Percentiles rank a stretch among this genome's conserved stretches.
These are phyloP conservation scores for Narcine bancroftii DNA, from an alignment of 2,113 vertebrate genomes.

Conservation along the genomic window DNA sequence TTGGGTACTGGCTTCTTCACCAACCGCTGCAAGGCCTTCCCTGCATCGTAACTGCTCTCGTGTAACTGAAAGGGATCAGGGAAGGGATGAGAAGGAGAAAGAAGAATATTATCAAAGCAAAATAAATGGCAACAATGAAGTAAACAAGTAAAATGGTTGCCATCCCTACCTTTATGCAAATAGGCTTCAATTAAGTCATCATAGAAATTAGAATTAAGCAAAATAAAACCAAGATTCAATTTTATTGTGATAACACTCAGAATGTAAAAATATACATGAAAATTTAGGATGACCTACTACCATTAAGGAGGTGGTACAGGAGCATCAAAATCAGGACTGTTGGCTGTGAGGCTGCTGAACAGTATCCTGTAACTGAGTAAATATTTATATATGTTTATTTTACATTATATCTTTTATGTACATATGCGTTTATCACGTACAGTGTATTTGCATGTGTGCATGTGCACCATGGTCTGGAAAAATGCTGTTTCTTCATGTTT, in stretches of 20 bases:
- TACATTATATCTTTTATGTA: too few species aligned
- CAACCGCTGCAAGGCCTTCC: conserved; percentile 92
- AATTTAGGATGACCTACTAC: background rate
- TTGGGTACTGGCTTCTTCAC: conserved; percentile 97
- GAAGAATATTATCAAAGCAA: conserved; percentile 39
- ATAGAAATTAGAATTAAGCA: background rate
- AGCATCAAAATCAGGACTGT: too few species aligned
- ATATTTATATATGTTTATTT: too few species aligned
- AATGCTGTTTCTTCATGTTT: too few species aligned
- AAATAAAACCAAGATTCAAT: background rate
- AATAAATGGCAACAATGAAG: conserved; percentile 31
- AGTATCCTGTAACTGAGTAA: too few species aligned
- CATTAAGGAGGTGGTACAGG: too few species aligned
- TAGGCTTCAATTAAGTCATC: conserved; percentile 46
- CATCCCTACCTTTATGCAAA: conserved; percentile 40
- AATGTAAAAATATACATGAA: background rate
- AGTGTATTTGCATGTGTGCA: too few species aligned
- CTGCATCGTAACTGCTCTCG: conserved; percentile 92
- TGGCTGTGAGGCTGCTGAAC: too few species aligned
- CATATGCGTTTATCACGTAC: too few species aligned
- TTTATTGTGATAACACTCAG: background rate
- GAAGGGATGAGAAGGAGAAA: background rate
- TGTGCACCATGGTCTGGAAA: too few species aligned
- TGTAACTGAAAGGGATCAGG: conserved; percentile 69
- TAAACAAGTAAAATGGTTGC: background rate